phyloP scores from a whole-genome alignment of 1,140 invertebrate genomes.

The roundworm (Caenorhabditis elegans) region WBcel235 BX284605.5:659001-659500 shows the following conservation, averaged over 20 bases:
- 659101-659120: neutral
- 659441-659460: neutral
- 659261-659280: neutral
- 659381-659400: neutral
- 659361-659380: neutral
- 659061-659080: neutral
- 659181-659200: neutral
- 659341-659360: neutral
- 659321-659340: no score
- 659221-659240: neutral
- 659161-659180: neutral
- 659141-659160: neutral
- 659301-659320: no score
- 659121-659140: neutral
- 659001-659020: no score
- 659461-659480: no score
- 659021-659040: neutral
- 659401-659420: neutral
- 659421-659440: constrained; percentile 2
- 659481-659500: no score
- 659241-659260: neutral
- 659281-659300: neutral
- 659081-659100: neutral
- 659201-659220: neutral
- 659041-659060: neutral